Evolutionary conservation across 2,888 invertebrate genomes (phyloP).

Genomic region (Drosophila ezoana): DNA sequence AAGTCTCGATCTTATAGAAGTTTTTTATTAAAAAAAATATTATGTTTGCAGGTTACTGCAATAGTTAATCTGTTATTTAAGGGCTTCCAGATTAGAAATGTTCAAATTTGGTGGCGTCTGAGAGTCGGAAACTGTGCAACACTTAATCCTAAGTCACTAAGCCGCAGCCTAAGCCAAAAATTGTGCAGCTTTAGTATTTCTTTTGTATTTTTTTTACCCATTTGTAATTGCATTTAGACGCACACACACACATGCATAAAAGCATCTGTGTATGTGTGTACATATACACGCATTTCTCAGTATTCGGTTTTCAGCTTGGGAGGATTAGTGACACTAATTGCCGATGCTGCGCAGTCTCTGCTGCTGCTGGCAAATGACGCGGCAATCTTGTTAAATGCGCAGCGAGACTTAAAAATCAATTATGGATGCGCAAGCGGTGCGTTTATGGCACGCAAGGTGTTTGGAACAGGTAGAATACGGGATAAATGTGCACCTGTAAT

Average conservation of each 20-base stretch:
- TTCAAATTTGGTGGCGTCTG: too few relatives aligned
- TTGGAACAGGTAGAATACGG: constrained; percentile 35
- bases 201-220: background rate
- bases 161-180: constrained; percentile 1
- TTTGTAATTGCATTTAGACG: background rate
- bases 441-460: constrained; percentile 47
- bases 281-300: constrained; percentile 7
- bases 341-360: constrained; percentile 27
- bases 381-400: constrained; percentile 68
- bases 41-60: too few relatives aligned
- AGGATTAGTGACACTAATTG: constrained; percentile 65
- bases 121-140: background rate
- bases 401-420: constrained; percentile 53
- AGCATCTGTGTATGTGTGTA: too few relatives aligned
- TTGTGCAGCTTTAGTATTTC: constrained; percentile 1
- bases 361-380: constrained; percentile 53
- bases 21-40: too few relatives aligned
- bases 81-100: too few relatives aligned
- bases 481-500: constrained; percentile 55
- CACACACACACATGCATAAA: background rate
- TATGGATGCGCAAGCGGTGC: constrained; percentile 39
- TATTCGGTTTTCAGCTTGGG: constrained; percentile 18
- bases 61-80: too few relatives aligned
- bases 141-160: background rate
- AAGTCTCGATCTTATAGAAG: too few relatives aligned